A percentile compares a stretch with the other conserved stretches of the same genome.
These are phyloP conservation scores for Chironomus striatipennis DNA, from an alignment of 1,140 invertebrate genomes.

Conservation along the genomic window DNA sequence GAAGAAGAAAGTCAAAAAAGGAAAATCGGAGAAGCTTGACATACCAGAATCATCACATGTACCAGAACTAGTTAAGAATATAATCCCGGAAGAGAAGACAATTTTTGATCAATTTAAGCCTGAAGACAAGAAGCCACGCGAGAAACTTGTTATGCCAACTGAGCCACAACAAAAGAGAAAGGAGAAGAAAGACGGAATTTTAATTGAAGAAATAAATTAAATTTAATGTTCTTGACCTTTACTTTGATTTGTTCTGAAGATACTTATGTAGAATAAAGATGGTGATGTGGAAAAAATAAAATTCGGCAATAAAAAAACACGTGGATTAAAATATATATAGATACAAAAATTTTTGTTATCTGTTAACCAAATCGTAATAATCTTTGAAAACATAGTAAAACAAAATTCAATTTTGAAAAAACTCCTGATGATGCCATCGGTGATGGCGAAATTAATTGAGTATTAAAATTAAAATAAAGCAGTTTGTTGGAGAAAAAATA, in stretches of 20 bases:
- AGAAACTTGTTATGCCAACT: neutral
- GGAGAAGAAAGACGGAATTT: neutral
- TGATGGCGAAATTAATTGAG: too few species aligned
- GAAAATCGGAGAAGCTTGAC: neutral
- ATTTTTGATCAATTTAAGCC: neutral
- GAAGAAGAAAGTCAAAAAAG: neutral
- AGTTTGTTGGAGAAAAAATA: too few species aligned
- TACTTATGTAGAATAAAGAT: too few species aligned
- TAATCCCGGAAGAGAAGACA: neutral
- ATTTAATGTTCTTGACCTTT: neutral
- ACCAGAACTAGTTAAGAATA: neutral
- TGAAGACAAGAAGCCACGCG: neutral
- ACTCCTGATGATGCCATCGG: too few species aligned
- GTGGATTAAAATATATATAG: too few species aligned
- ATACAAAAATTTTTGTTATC: neutral
- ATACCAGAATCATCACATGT: neutral
- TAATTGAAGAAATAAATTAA: slow-evolving; percentile 17
- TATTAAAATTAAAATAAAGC: too few species aligned
- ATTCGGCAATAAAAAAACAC: too few species aligned
- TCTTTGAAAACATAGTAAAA: too few species aligned
- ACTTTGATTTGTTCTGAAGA: too few species aligned
- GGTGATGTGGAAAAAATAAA: too few species aligned
- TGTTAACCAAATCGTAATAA: too few species aligned
- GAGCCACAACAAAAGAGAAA: neutral
- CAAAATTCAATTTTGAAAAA: too few species aligned